A percentile compares a stretch with the other conserved stretches of the same genome.
Conservation (phyloP, 2,888 invertebrate species). For the Agrochola lota region DNA sequence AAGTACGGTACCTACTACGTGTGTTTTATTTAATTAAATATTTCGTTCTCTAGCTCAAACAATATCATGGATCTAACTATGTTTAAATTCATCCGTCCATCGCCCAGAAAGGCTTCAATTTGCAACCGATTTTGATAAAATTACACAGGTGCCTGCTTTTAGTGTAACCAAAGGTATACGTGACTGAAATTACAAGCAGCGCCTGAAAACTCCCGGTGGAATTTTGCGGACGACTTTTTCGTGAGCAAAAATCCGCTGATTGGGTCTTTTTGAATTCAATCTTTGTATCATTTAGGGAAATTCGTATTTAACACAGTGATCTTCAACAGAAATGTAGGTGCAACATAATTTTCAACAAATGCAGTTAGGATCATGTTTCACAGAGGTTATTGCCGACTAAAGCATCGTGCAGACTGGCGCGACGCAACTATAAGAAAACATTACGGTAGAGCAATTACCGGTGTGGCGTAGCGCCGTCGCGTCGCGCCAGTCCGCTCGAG, state of each 20-base stretch:
- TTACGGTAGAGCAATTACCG: no score
- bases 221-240: slow-evolving; percentile 23
- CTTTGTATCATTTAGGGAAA: slow-evolving; percentile 7
- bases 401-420: no score
- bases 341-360: background rate
- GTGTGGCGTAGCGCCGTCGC: no score
- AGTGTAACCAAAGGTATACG: slow-evolving; percentile 53
- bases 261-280: slow-evolving; percentile 27
- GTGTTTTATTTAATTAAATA: background rate
- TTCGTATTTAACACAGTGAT: background rate
- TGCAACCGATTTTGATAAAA: slow-evolving; percentile 51
- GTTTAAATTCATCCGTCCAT: background rate
- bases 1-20: no score
- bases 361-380: background rate
- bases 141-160: slow-evolving; percentile 54
- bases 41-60: background rate
- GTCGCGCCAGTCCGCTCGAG: no score
- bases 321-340: background rate
- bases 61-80: background rate
- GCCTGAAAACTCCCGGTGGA: slow-evolving; percentile 25
- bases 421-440: no score
- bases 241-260: slow-evolving; percentile 21
- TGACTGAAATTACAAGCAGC: slow-evolving; percentile 52
- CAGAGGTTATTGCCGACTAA: background rate
- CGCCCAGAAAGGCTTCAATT: slow-evolving; percentile 32